These are phyloP conservation scores for Lochmaea crataegi DNA, from an alignment of 2,888 invertebrate genomes.

Conservation along the genomic window DNA sequence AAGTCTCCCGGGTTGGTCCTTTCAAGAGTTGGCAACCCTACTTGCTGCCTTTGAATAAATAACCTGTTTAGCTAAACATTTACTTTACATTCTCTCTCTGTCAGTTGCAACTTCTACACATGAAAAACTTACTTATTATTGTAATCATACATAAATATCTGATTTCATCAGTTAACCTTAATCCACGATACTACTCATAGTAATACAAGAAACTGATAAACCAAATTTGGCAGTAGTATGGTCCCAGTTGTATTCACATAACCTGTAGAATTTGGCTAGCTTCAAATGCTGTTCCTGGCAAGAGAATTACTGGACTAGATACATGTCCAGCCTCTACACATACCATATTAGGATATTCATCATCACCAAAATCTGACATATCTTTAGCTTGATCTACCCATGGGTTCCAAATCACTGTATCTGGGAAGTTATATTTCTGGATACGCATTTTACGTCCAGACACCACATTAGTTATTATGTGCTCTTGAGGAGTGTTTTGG, in stretches of 20 bases:
- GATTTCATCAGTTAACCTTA: conserved; percentile 33
- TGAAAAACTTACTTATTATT: conserved; percentile 11
- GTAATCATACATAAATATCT: conserved; percentile 18
- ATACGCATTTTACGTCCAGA: conserved; percentile 92
- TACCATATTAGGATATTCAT: conserved; percentile 96
- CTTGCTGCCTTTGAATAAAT: too few species aligned
- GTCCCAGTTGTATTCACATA: conserved; percentile 57
- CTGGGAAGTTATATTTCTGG: conserved; percentile 94
- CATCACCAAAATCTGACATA: conserved; percentile 95
- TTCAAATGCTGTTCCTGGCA: conserved; percentile 92
- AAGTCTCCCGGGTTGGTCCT: too few species aligned
- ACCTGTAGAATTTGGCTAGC: conserved; percentile 92
- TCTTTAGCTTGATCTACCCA: conserved; percentile 94
- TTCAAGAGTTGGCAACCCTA: too few species aligned
- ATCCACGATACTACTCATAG: conserved; percentile 40
- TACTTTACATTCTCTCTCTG: neutral
- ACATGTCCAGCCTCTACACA: conserved; percentile 96
- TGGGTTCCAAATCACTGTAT: conserved; percentile 98
- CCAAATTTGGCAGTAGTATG: conserved; percentile 43
- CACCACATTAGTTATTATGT: conserved; percentile 92
- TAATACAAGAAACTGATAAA: conserved; percentile 37
- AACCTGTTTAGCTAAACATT: neutral
- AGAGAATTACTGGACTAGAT: conserved; percentile 85
- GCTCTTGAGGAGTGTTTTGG: conserved; percentile 92
- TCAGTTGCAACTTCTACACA: neutral